Conservation (phyloP, 2,888 invertebrate genomes). For the Catocala sponsa region DNA sequence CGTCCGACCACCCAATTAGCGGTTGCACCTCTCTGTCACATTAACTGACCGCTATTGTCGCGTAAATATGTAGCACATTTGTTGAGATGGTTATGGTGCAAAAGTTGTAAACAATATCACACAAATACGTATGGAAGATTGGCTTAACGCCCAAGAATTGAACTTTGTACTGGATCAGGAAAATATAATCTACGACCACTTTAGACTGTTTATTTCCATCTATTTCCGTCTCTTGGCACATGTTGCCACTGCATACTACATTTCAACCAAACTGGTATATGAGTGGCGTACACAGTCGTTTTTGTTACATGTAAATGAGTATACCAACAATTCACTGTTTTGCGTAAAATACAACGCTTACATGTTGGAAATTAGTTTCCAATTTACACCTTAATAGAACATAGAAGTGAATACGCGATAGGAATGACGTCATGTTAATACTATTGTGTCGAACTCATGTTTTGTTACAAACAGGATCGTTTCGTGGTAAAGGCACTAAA, state of each 20-base stretch:
- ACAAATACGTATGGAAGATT: constrained; percentile 64
- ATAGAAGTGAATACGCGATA: constrained; percentile 21
- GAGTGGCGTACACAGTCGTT: constrained; percentile 33
- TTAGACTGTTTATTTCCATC: constrained; percentile 72
- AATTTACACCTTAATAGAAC: constrained; percentile 26
- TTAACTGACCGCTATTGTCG: constrained; percentile 48
- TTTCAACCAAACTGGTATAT: constrained; percentile 40
- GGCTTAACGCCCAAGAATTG: constrained; percentile 77
- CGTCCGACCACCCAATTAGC: constrained; percentile 56
- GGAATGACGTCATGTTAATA: constrained; percentile 12
- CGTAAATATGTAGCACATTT: constrained; percentile 27
- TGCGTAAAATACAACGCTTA: constrained; percentile 8
- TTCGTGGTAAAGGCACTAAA: constrained; percentile 12
- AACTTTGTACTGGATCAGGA: constrained; percentile 85
- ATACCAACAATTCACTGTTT: constrained; percentile 1
- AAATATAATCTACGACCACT: constrained; percentile 74
- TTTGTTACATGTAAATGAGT: neutral
- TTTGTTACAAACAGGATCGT: constrained; percentile 19
- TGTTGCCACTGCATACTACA: constrained; percentile 30
- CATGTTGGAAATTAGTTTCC: constrained; percentile 25
- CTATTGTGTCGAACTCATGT: constrained; percentile 25
- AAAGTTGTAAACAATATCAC: constrained; percentile 56
- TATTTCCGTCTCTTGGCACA: constrained; percentile 80
- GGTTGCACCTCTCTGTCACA: constrained; percentile 53
- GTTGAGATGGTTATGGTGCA: constrained; percentile 33